These are phyloP conservation scores for Tetragnatha montana DNA, from an alignment of 2,888 invertebrate species.

Conservation along the genomic window DNA sequence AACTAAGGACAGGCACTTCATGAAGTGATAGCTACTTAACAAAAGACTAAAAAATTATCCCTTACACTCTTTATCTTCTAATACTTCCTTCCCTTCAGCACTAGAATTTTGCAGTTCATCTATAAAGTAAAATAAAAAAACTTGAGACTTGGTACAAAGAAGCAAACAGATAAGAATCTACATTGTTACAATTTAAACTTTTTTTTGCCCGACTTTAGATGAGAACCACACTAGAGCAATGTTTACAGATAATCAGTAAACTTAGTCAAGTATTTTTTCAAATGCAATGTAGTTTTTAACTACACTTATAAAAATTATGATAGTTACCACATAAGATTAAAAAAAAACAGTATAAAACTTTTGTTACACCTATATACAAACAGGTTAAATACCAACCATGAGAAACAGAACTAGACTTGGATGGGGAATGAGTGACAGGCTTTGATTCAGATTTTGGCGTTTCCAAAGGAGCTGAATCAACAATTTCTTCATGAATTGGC, in stretches of 20 bases:
- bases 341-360: not conserved
- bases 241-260: too few relatives aligned
- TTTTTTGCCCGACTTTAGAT: not conserved
- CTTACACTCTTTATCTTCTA: slow-evolving; percentile 2
- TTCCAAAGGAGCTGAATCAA: slow-evolving; percentile 10
- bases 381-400: not conserved
- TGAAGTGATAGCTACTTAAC: too few relatives aligned
- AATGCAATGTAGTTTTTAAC: too few relatives aligned
- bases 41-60: not conserved
- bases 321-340: not conserved
- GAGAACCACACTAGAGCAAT: too few relatives aligned
- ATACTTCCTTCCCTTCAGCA: not conserved
- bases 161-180: not conserved
- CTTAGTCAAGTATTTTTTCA: too few relatives aligned
- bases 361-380: too few relatives aligned
- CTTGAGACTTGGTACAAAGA: not conserved
- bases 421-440: not conserved
- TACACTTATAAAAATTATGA: not conserved
- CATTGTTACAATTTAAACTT: not conserved
- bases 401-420: slow-evolving; percentile 4
- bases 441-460: not conserved
- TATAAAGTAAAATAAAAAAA: not conserved
- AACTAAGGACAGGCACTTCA: too few relatives aligned
- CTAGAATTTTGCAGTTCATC: not conserved
- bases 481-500: slow-evolving; percentile 33